These are phyloP conservation scores for Aplocera efformata DNA, from an alignment of 2,888 invertebrate species.

Conservation along the genomic window DNA sequence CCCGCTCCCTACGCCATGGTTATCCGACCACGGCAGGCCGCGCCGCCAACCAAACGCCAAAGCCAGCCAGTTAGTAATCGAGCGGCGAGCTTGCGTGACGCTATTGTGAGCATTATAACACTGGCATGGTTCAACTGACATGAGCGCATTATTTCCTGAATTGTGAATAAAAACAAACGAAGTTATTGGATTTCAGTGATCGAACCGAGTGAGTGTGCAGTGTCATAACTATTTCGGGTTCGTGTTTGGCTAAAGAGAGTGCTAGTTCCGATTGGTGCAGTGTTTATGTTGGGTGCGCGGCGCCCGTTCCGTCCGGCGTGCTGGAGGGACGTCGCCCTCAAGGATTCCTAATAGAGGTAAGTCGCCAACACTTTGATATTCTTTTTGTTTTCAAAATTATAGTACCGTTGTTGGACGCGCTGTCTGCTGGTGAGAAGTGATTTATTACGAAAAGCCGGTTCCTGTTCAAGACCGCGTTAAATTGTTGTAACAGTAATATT, in stretches of 20 bases:
- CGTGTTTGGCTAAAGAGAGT: conserved; percentile 44
- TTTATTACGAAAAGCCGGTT: conserved; percentile 46
- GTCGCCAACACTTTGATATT: conserved; percentile 46
- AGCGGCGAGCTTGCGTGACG: conserved; percentile 57
- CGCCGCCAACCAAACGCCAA: conserved; percentile 15
- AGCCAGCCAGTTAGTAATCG: conserved; percentile 64
- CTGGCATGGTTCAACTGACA: conserved; percentile 54
- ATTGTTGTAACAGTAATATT: conserved; percentile 47
- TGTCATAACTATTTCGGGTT: conserved; percentile 44
- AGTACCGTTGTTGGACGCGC: conserved; percentile 24
- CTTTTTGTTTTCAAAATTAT: conserved; percentile 34
- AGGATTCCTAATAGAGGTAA: conserved; percentile 69
- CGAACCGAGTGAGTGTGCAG: conserved; percentile 59
- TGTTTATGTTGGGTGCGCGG: conserved; percentile 76
- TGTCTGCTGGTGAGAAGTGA: conserved; percentile 21
- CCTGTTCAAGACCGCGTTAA: conserved; percentile 35
- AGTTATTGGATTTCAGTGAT: conserved; percentile 70
- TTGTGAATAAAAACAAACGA: conserved; percentile 70
- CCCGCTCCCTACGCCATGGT: conserved; percentile 32
- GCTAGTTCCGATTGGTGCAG: conserved; percentile 68
- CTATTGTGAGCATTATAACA: conserved; percentile 32
- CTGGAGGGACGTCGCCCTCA: conserved; percentile 75
- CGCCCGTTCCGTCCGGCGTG: conserved; percentile 65
- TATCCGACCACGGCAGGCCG: conserved; percentile 50
- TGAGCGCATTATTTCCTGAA: conserved; percentile 63